Evolutionary conservation across 1,140 invertebrate species (phyloP), one percentile per base, ranked within the genome.

Genomic region (Eufriesea mexicana): DNA sequence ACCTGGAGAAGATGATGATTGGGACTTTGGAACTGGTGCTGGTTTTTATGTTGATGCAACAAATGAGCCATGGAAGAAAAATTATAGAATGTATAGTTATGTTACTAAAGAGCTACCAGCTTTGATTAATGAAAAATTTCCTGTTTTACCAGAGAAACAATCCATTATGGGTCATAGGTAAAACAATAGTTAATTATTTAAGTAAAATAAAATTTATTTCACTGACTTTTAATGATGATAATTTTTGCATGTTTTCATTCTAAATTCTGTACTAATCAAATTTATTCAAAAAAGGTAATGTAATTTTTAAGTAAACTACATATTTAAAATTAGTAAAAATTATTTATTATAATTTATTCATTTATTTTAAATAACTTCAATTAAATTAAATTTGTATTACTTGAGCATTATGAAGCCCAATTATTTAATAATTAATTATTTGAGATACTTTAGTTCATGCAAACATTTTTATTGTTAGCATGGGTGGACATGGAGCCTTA

Each of bases 21-120:
- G 97, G 95, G 98, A 99, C 94, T 99, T 99, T 95, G 99, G 99
- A 47, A 97, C 96, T 47, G 98, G 98, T 35, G 99, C 99, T 87
- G 98, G 99, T 5, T 99, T 99, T 93, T 99, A 99, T 94, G 95
- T 99, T 0, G 97, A 99, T 95, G 98, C 99, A 7, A 97, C 97
- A 1, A 94, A 97, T 89, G 97, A 97, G 49, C 98, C 98, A 76
- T 99, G 99, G 98, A 97, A 97, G 59, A 97, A 96, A 72, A 97
- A 99, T 94, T 99, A 99, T 89, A 96, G 97, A 90, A 99, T 99
- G 99, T 99, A 97, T 90, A 98, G 97, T 66, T 99, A 99, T 91
- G 94, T 99, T n/a, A 98, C 98, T 14, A 96, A 96, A 89, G 99
- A 99, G 94, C 94, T 99, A 61, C 96, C 97, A 79, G 95, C 96